A percentile compares a stretch with the other conserved stretches of the same genome.
Conservation (phyloP, 2,113 vertebrate genomes). For the Psilopogon haemacephalus region DNA sequence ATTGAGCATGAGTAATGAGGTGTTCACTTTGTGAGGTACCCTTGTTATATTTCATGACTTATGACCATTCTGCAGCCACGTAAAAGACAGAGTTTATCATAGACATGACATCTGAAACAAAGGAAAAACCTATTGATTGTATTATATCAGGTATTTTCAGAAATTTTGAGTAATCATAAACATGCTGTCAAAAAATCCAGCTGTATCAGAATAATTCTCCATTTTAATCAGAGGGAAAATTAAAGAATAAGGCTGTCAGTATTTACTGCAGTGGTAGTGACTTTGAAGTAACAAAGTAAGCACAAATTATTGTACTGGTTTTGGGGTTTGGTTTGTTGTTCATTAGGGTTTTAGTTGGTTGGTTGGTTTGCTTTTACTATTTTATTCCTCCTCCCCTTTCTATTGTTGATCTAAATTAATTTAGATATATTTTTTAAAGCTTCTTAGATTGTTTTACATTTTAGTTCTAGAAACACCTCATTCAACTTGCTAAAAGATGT, state of each 20-base stretch:
- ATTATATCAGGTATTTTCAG: constrained; percentile 19
- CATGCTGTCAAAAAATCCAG: neutral
- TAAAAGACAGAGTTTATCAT: constrained; percentile 26
- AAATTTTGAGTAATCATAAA: constrained; percentile 27
- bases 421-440: neutral
- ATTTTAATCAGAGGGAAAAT: neutral
- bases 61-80: neutral
- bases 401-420: neutral
- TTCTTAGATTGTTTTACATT: neutral
- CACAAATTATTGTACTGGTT: neutral
- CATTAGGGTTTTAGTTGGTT: too few relatives aligned
- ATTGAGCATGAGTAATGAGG: neutral
- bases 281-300: neutral
- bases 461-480: neutral
- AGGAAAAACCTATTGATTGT: neutral
- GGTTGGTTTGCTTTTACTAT: too few relatives aligned
- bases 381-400: too few relatives aligned
- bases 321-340: too few relatives aligned
- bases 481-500: neutral
- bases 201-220: neutral
- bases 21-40: constrained; percentile 6
- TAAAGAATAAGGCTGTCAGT: neutral
- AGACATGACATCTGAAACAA: neutral
- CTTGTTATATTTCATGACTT: constrained; percentile 15
- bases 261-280: neutral